Base-by-base conservation (phyloP, 2,113 vertebrate species). In the Geothlypis trichas region DNA sequence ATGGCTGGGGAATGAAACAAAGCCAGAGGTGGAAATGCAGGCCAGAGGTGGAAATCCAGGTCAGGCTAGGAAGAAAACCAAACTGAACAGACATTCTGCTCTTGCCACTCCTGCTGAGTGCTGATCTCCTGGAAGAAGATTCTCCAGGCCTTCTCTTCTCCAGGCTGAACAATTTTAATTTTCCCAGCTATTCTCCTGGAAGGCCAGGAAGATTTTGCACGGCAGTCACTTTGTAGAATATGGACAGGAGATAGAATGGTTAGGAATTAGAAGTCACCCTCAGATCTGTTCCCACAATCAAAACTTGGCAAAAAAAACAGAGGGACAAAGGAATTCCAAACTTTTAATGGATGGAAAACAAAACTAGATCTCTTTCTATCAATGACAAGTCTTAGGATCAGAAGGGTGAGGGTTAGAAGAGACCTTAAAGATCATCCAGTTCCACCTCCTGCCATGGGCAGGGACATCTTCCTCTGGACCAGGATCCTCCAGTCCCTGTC, bases 401-500 rank as follows among this genome's bases (percentile, higher is more conserved):
- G 46, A 83, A 27, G 31, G 17, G 2, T 42, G 33, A 68, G n/a
- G 21, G 12, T 47, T 69, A 24, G 30, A 54, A 69, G 7, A 8
- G 13, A 15, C 24, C 20, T 54, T n/a, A 22, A 52, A 46, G 16
- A 10, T 2, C n/a, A 27, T 4, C 17, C 1, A 17, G 1, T 68
- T 17, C 47, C 17, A 54, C 6, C 3, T 8, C 30, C 8, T 62
- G 21, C 21, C 55, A 35, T 19, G 30, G 16, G 10, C 30, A 41
- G 63, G 21, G 26, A 19, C 51, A 58, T 2, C 11, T 65, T 13
- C 51, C 35, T 49, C 47, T 31, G 1, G 0, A 0, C 21, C 47
- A 63, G 7, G 15, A 0, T 37, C n/a, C 26, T 69, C 72, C 41
- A 57, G 42, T 22, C 11, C 15, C 22, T 0, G 0, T 57, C 31